Base-by-base conservation (phyloP, 2,113 vertebrate genomes). In the Prochilodus magdalenae region DNA sequence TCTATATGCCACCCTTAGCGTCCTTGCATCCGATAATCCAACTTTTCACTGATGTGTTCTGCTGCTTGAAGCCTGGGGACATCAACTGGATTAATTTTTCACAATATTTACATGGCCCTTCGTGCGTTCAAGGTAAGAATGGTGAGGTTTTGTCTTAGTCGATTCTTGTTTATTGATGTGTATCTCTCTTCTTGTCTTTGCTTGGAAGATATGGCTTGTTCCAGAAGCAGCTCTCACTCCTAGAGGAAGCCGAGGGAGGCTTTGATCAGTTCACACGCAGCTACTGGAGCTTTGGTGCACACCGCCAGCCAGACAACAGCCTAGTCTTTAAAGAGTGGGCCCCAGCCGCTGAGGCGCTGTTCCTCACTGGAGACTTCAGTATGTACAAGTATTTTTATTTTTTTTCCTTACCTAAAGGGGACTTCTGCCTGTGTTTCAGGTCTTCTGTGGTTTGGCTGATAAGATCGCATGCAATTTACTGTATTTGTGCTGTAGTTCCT, bases 291-390 rank as follows among this genome's bases (percentile, higher is more conserved):
- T 98, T 96, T 0, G 97, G 97, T 15, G 87, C 97, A 49, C 95
- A 97, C 69, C 94, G 91, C 0, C 90, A 83, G 83, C 79, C 84
- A 0, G 93, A 98, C 93, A 96, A 96, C 83, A 95, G 95, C 84
- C 85, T 99, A 59, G 90, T 95, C 85, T 97, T 97, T 84, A 95
- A 93, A 73, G 97, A 99, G 88, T 99, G 97, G 98, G 97, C 95
- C 51, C 98, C 98, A 0, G 96, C 95, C 65, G 97, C 98, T 5
- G 96, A 99, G 91, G 97, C 95, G 12, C 94, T 99, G 67, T 99
- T 98, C 93, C 97, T 99, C n/a, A 92, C 96, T 40, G 98, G 98
- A 72, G 97, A 99, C 81, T 99, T 99, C 91, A 99, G 98, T 99
- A 93, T 95, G 98, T 98, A 49, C 69, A 30, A 59, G 0, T 59